Percentiles rank a stretch among this genome's conserved stretches.
Conservation (phyloP, 2,888 invertebrate genomes). For the Notocelia uddmanniana region DNA sequence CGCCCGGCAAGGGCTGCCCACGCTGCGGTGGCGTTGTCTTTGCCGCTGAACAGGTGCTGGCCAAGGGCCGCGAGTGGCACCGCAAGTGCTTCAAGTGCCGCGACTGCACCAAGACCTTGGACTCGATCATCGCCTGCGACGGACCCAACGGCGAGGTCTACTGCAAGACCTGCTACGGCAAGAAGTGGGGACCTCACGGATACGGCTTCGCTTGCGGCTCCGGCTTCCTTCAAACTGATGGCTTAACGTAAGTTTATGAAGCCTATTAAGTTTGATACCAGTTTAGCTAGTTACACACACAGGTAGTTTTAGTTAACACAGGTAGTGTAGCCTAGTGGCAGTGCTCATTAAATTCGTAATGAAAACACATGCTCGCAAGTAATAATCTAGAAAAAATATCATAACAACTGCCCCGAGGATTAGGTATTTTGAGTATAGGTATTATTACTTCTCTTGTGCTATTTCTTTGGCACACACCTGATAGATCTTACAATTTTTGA, state of each 20-base stretch:
- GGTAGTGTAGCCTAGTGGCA: not conserved
- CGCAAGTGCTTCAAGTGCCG: slow-evolving; percentile 97
- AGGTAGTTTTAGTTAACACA: too few species aligned
- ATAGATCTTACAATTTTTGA: too few species aligned
- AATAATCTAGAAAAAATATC: too few species aligned
- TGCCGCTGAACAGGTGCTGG: slow-evolving; percentile 97
- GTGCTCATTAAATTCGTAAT: not conserved
- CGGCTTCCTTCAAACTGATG: slow-evolving; percentile 96
- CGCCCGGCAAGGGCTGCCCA: slow-evolving; percentile 95
- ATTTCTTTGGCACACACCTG: too few species aligned
- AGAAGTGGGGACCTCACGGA: slow-evolving; percentile 98
- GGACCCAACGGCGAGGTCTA: slow-evolving; percentile 97
- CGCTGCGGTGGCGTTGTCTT: slow-evolving; percentile 96
- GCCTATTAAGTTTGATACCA: not conserved
- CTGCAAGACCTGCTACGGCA: slow-evolving; percentile 99
- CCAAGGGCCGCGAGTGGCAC: slow-evolving; percentile 96
- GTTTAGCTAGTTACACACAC: too few species aligned
- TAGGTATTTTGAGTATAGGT: too few species aligned
- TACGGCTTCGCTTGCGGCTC: slow-evolving; percentile 98
- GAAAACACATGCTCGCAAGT: not conserved
- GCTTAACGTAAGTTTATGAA: slow-evolving; percentile 90
- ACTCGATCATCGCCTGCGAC: slow-evolving; percentile 98
- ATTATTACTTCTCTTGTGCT: too few species aligned
- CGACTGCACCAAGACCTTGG: slow-evolving; percentile 97
- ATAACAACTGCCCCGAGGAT: too few species aligned